Evolutionary conservation across 2,113 vertebrate species (phyloP), one percentile per base, ranked within the genome.

Genomic region (Argyrosomus japonicus): DNA sequence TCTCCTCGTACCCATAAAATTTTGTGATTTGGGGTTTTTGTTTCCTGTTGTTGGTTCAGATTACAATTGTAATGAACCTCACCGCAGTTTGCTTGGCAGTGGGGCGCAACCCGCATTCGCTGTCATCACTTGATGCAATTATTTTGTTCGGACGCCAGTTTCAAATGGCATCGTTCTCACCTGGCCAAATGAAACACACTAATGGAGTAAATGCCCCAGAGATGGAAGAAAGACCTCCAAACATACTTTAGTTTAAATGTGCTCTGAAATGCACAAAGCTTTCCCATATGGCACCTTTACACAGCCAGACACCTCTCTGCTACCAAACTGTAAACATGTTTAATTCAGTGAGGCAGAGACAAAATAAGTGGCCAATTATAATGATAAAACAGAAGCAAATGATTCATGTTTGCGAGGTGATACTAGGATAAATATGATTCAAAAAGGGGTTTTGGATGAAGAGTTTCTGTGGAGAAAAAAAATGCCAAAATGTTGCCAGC

Each of bases 401-500:
- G 77, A 68, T 75, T 70, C 64, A 53, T 76, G 62, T 84, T 87
- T 79, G 65, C 27, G 69, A 84, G 82, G 83, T 79, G 83, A 91
- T 88, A 83, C n/a, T 60, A 25, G 60, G 48, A 74, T 83, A 77
- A 88, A 84, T 60, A 67, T 3, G 6, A 57, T 86, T 86, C 65
- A 68, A 79, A 53, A 47, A 2, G 36, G 58, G 68, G 21, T 79
- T 87, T 87, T 88, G 87, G 84, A 87, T 68, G 58, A 80, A 64
- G 57, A 71, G 67, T 67, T 88, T 81, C 70, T 90, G 75, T 62
- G 65, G 65, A 74, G 19, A 36, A 0, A 70, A 79, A 71, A 67
- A 69, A 71, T 21, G 81, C 12, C 19, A 23, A 65, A 62, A 69
- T 79, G 68, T 86, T 85, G 84, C 92, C 92, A 91, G 85, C 51